Percentiles rank a stretch among this genome's conserved stretches.
These are phyloP conservation scores for Lepas anatifera DNA, from an alignment of 2,888 invertebrate species.

Conservation along the genomic window DNA sequence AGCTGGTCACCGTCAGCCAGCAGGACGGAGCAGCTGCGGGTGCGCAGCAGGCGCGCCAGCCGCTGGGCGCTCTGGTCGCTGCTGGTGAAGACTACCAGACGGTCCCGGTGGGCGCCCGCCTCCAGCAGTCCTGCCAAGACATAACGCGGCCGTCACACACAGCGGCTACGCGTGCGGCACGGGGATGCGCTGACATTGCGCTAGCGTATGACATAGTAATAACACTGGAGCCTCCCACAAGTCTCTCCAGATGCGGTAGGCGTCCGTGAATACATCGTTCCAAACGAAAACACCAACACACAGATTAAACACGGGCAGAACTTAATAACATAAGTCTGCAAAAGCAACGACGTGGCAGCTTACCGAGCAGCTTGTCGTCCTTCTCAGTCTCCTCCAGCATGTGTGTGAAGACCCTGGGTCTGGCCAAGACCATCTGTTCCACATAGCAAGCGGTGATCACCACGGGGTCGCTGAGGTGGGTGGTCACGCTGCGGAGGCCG, in stretches of 20 bases:
- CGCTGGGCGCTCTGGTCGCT: neutral
- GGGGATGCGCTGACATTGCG: too few relatives aligned
- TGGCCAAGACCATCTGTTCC: conserved; percentile 57
- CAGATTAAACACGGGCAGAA: too few relatives aligned
- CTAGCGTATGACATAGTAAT: too few relatives aligned
- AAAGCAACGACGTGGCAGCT: too few relatives aligned
- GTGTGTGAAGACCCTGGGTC: conserved; percentile 27
- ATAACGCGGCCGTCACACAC: too few relatives aligned
- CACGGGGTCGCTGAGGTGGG: conserved; percentile 43
- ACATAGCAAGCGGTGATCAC: conserved; percentile 57
- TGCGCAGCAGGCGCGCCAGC: neutral
- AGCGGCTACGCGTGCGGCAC: too few relatives aligned
- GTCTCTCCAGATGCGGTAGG: too few relatives aligned
- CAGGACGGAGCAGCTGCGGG: neutral
- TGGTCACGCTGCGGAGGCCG: neutral
- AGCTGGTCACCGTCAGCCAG: conserved; percentile 4
- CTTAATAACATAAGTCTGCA: too few relatives aligned
- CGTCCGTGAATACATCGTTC: too few relatives aligned
- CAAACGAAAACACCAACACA: too few relatives aligned
- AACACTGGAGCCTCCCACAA: too few relatives aligned
- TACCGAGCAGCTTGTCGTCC: conserved; percentile 13
- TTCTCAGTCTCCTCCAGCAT: conserved; percentile 9
- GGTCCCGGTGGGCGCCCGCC: neutral
- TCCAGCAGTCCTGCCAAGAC: conserved; percentile 9
- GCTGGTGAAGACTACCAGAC: neutral